Percentiles rank a stretch among this genome's conserved stretches.
phyloP scores from a whole-genome alignment of 2,797 vertebrate species.

The Neosalanx taihuensis region DNA sequence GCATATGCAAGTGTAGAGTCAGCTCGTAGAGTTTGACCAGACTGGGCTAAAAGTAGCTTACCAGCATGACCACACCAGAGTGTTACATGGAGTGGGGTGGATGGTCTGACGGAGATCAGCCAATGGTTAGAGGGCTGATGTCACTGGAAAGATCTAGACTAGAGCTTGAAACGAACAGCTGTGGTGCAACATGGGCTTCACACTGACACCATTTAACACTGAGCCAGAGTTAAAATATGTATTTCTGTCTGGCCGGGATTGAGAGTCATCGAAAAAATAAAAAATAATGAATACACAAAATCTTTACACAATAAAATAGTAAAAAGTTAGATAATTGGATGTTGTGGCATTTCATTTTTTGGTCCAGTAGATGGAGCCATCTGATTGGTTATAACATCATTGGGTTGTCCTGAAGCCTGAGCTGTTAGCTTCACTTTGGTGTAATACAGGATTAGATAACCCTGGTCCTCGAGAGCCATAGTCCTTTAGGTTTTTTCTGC shows the following conservation, averaged over 20 bases:
- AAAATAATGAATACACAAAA: neutral
- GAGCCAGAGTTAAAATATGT: neutral
- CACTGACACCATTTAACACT: neutral
- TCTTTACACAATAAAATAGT: too few relatives aligned
- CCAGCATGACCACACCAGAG: conserved; percentile 35
- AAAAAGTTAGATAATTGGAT: too few relatives aligned
- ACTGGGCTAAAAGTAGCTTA: conserved; percentile 2
- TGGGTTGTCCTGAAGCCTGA: conserved; percentile 8
- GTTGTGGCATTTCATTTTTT: too few relatives aligned
- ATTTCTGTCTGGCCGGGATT: neutral
- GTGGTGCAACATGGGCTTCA: conserved; percentile 4
- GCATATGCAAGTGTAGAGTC: neutral
- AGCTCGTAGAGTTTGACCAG: conserved; percentile 3
- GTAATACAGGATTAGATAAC: too few relatives aligned
- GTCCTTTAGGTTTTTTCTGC: too few relatives aligned
- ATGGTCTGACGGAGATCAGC: conserved; percentile 60
- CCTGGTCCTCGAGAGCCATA: too few relatives aligned
- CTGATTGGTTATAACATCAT: neutral
- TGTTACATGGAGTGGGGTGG: conserved; percentile 41
- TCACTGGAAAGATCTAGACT: conserved; percentile 48
- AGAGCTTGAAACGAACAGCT: conserved; percentile 6
- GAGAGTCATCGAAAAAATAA: neutral
- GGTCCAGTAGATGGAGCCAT: conserved; percentile 51
- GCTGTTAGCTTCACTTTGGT: too few relatives aligned
- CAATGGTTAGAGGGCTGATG: conserved; percentile 58